Percentiles rank a stretch among this genome's conserved stretches.
These are phyloP conservation scores for Griposia aprilina DNA, from an alignment of 2,888 invertebrate genomes.

Conservation along the genomic window DNA sequence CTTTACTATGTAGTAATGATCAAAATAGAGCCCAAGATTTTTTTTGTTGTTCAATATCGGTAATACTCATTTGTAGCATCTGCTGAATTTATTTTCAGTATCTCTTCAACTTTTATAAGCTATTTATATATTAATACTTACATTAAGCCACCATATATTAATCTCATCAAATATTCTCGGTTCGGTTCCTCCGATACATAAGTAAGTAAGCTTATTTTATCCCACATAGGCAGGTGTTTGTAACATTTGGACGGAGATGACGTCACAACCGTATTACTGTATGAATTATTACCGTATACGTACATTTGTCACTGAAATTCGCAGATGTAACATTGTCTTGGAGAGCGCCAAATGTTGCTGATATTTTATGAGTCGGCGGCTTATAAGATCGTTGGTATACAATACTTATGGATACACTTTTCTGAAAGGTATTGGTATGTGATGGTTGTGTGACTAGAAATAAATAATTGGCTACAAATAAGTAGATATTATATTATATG, in stretches of 20 bases:
- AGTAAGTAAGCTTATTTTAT: conserved; percentile 23
- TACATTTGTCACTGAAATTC: conserved; percentile 42
- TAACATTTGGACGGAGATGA: conserved; percentile 17
- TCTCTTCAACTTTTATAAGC: too few species aligned
- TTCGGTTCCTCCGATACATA: not conserved
- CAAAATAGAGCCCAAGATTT: too few species aligned
- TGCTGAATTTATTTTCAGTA: not conserved
- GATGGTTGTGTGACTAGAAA: not conserved
- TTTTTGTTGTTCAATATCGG: too few species aligned
- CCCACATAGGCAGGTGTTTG: conserved; percentile 25
- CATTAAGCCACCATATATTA: not conserved
- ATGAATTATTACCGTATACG: conserved; percentile 56
- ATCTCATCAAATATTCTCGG: conserved; percentile 24
- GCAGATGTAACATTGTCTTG: conserved; percentile 7
- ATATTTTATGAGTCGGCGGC: not conserved
- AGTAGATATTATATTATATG: not conserved
- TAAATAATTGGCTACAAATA: not conserved
- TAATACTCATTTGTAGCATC: not conserved
- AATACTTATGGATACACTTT: not conserved
- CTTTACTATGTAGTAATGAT: too few species aligned
- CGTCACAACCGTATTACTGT: conserved; percentile 51
- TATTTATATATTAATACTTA: not conserved
- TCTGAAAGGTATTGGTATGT: not conserved
- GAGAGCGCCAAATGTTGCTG: not conserved
- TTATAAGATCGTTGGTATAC: not conserved